phyloP scores from a whole-genome alignment of 2,797 vertebrate genomes.

The Heterohyrax brucei region DNA sequence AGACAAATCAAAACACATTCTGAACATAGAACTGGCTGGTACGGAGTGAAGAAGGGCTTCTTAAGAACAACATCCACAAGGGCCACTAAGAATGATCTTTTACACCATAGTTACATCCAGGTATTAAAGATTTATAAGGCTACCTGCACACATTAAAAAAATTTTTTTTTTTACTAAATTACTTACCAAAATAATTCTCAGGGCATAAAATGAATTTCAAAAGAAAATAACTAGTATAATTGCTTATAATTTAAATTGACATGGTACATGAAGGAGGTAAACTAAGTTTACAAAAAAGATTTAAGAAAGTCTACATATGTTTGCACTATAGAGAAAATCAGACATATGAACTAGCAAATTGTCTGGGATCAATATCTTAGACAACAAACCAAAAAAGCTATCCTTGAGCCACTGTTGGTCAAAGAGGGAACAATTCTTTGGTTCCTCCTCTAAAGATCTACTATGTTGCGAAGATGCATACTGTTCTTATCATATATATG shows the following conservation, averaged over 20 bases:
- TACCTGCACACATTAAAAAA: constrained; percentile 8
- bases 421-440: constrained; percentile 44
- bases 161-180: constrained; percentile 50
- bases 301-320: constrained; percentile 65
- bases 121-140: constrained; percentile 29
- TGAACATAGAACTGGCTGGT: not conserved
- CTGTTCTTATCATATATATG: constrained; percentile 73
- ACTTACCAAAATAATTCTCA: constrained; percentile 71
- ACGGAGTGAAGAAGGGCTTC: not conserved
- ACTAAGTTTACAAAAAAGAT: constrained; percentile 66
- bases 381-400: constrained; percentile 51
- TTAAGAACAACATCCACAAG: constrained; percentile 50
- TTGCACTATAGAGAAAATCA: constrained; percentile 30
- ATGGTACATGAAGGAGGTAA: constrained; percentile 43
- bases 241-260: constrained; percentile 42
- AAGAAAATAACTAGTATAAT: constrained; percentile 47
- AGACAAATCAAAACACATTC: constrained; percentile 25
- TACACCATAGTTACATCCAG: constrained; percentile 20
- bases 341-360: constrained; percentile 49
- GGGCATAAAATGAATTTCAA: constrained; percentile 55
- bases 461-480: constrained; percentile 27
- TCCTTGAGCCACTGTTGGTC: not conserved
- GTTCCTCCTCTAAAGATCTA: constrained; percentile 69
- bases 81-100: constrained; percentile 67
- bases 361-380: constrained; percentile 51